Conservation (phyloP, 2,113 vertebrate genomes). For the Lethenteron reissneri region DNA sequence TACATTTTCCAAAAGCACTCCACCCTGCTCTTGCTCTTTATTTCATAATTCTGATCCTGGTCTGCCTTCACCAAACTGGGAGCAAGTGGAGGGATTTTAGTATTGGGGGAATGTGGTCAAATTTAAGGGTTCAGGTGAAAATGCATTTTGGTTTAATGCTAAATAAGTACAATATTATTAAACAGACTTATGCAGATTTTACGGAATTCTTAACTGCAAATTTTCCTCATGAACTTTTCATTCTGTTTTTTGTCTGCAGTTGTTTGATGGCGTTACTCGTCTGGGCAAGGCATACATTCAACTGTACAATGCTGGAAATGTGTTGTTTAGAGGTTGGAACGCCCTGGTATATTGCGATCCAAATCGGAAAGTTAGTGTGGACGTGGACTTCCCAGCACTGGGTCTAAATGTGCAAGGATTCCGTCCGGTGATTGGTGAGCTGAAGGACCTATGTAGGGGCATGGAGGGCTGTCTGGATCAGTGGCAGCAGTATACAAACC, state of each 20-base stretch:
- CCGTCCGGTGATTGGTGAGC: slow-evolving; percentile 24
- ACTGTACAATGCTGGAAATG: slow-evolving; percentile 51
- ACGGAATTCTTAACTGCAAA: no score
- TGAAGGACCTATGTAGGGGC: slow-evolving; percentile 42
- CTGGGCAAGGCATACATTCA: slow-evolving; percentile 48
- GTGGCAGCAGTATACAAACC: slow-evolving; percentile 42
- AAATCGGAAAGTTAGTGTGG: slow-evolving; percentile 16
- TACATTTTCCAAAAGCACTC: no score
- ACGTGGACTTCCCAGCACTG: slow-evolving; percentile 36
- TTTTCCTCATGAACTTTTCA: no score
- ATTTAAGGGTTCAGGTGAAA: no score
- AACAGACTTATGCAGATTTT: no score
- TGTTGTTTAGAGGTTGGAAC: slow-evolving; percentile 55
- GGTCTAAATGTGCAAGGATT: slow-evolving; percentile 19
- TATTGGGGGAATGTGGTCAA: no score
- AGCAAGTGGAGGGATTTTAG: no score
- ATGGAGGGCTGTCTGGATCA: slow-evolving; percentile 46
- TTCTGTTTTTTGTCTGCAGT: slow-evolving; percentile 20
- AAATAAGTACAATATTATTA: no score
- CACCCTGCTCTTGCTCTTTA: no score
- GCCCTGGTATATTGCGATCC: slow-evolving; percentile 30
- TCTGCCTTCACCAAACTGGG: no score
- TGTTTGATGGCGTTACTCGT: slow-evolving; percentile 53
- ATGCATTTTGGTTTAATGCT: no score
- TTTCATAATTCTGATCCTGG: no score